Conservation (phyloP, 2,797 vertebrate genomes). For the Typhlichthys eigenmanni region DNA sequence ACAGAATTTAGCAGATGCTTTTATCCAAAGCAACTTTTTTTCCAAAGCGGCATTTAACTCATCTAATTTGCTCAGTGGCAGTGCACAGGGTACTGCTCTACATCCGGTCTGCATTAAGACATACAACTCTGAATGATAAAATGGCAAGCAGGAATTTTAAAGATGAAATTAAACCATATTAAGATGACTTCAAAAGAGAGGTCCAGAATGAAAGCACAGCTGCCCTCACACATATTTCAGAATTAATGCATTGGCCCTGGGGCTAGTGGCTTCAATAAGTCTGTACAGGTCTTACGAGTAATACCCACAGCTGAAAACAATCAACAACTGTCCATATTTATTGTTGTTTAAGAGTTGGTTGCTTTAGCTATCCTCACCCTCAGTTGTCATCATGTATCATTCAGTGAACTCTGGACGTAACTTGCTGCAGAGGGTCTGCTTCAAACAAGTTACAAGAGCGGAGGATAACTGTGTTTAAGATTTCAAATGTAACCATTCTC, state of each 20-base stretch:
- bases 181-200: conserved; percentile 30
- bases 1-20: background rate
- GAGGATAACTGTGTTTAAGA: background rate
- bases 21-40: background rate
- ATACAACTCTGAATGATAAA: conserved; percentile 5
- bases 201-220: conserved; percentile 36
- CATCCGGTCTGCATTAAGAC: conserved; percentile 10
- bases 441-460: background rate
- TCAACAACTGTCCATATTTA: conserved; percentile 41
- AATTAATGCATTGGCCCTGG: conserved; percentile 59
- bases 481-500: background rate
- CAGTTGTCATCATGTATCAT: conserved; percentile 17
- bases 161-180: conserved; percentile 35
- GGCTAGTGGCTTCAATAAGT: conserved; percentile 61
- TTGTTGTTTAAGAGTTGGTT: conserved; percentile 20
- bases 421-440: conserved; percentile 19
- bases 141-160: conserved; percentile 18
- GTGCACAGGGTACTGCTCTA: background rate
- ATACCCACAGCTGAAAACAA: conserved; percentile 40
- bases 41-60: too few relatives aligned
- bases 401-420: conserved; percentile 24
- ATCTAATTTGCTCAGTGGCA: too few relatives aligned
- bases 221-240: conserved; percentile 60
- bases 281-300: conserved; percentile 48
- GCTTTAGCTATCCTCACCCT: conserved; percentile 22